Conservation (phyloP, 2,113 vertebrate species). For the Poecilia latipinna region DNA sequence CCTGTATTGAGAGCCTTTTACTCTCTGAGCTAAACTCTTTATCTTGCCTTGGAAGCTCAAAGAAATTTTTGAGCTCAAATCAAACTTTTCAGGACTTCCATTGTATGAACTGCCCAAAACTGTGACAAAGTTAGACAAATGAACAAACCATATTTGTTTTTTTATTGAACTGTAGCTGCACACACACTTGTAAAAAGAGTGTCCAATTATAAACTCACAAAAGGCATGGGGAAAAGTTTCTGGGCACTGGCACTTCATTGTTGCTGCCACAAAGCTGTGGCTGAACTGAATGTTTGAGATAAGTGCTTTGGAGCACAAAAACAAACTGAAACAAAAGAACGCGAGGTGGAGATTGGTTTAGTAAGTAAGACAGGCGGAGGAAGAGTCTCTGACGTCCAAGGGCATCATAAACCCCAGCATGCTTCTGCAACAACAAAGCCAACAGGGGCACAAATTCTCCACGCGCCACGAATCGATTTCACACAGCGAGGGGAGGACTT, state of each 20-base stretch:
- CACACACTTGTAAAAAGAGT: constrained; percentile 54
- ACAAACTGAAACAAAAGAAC: constrained; percentile 77
- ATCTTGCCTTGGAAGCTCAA: constrained; percentile 24
- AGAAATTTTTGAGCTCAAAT: constrained; percentile 11
- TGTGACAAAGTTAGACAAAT: constrained; percentile 34
- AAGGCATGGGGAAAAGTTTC: constrained; percentile 62
- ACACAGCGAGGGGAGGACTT: constrained; percentile 74
- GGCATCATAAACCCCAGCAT: constrained; percentile 70
- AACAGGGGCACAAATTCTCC: constrained; percentile 75
- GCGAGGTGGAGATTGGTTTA: constrained; percentile 74
- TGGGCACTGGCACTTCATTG: constrained; percentile 68
- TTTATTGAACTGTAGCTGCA: constrained; percentile 43
- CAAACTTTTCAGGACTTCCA: neutral
- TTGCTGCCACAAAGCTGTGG: constrained; percentile 66
- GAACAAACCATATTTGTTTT: constrained; percentile 47
- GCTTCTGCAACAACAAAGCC: constrained; percentile 74
- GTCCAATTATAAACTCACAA: constrained; percentile 68
- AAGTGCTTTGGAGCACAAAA: constrained; percentile 72
- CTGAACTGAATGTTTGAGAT: constrained; percentile 70
- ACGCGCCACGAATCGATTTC: constrained; percentile 79
- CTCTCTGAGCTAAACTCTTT: constrained; percentile 18
- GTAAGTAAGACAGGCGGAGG: constrained; percentile 66
- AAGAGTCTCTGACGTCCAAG: constrained; percentile 70
- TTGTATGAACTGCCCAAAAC: neutral
- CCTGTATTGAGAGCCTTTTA: constrained; percentile 29